phyloP scores from a whole-genome alignment of 2,888 invertebrate species.

The Latrodectus elegans region DNA sequence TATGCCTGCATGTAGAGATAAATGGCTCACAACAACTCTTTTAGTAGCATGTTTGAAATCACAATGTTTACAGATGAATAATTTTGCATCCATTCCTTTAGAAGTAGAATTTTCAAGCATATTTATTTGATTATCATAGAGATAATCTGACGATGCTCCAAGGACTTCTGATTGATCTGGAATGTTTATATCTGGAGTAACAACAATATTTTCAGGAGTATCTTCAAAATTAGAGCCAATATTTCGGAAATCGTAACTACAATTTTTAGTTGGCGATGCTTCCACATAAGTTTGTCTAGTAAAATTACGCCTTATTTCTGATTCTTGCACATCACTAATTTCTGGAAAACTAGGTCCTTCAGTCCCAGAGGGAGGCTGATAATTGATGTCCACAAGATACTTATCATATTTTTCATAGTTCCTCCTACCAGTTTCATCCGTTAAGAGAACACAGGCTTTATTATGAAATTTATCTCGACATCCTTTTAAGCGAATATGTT shows the following conservation, averaged over 20 bases:
- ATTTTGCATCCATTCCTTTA: slow-evolving; percentile 31
- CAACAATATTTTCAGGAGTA: slow-evolving; percentile 68
- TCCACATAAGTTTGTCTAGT: slow-evolving; percentile 11
- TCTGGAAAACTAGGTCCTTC: slow-evolving; percentile 8
- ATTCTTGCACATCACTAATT: slow-evolving; percentile 1
- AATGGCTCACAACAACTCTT: slow-evolving; percentile 71
- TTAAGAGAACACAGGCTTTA: slow-evolving; percentile 85
- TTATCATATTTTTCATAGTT: slow-evolving; percentile 95
- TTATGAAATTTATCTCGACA: slow-evolving; percentile 85
- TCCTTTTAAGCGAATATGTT: slow-evolving; percentile 93
- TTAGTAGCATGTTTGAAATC: slow-evolving; percentile 69
- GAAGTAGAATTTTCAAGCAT: neutral
- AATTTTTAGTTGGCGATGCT: slow-evolving; percentile 12
- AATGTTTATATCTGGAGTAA: slow-evolving; percentile 69
- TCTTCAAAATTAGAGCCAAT: slow-evolving; percentile 60
- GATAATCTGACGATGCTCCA: neutral
- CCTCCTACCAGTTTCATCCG: slow-evolving; percentile 89
- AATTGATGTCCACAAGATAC: slow-evolving; percentile 76
- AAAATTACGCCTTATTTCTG: neutral
- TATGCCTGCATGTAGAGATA: slow-evolving; percentile 70
- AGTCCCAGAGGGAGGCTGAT: neutral
- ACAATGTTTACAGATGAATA: slow-evolving; percentile 71
- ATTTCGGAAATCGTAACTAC: slow-evolving; percentile 60
- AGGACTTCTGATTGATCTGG: slow-evolving; percentile 25
- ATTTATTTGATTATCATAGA: slow-evolving; percentile 17